phyloP scores from a whole-genome alignment of 1,140 invertebrate species.

The Euura saliciscinereae region DNA sequence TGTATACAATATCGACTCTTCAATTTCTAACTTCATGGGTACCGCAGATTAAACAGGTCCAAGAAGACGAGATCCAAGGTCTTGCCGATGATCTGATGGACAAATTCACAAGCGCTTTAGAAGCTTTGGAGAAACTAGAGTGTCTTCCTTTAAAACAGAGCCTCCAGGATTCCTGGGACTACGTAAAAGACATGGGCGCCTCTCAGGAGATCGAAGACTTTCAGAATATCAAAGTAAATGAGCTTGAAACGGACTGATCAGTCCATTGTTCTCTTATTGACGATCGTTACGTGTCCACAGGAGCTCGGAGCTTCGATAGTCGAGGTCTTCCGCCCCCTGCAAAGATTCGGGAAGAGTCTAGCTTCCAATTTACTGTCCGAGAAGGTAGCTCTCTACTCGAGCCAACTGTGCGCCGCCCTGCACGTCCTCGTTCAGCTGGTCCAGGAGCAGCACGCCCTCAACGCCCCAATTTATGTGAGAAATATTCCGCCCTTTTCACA shows the following conservation, averaged over 20 bases:
- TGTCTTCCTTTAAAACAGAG: conserved; percentile 48
- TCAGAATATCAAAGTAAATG: conserved; percentile 51
- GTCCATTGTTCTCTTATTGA: conserved; percentile 8
- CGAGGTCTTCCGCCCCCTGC: conserved; percentile 47
- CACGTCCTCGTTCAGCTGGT: conserved; percentile 47
- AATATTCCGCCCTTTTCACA: not conserved
- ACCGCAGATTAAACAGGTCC: not conserved
- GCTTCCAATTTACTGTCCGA: conserved; percentile 39
- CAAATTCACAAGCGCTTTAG: conserved; percentile 40
- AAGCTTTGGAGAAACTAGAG: conserved; percentile 47
- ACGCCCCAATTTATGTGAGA: conserved; percentile 50
- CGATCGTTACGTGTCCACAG: conserved; percentile 26
- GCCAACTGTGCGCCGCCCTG: conserved; percentile 47
- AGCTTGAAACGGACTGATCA: too few relatives aligned
- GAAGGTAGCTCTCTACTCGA: conserved; percentile 47
- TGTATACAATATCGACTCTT: too few relatives aligned
- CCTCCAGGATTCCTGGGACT: conserved; percentile 46
- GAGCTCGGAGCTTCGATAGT: conserved; percentile 51
- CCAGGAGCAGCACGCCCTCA: conserved; percentile 48
- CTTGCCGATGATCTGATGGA: conserved; percentile 32
- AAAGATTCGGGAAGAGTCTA: conserved; percentile 47
- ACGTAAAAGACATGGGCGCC: conserved; percentile 52
- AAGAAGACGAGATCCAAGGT: conserved; percentile 16
- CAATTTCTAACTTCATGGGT: not conserved
- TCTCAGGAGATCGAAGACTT: conserved; percentile 52